A percentile compares a stretch with the other conserved stretches of the same genome.
Evolutionary conservation across 2,113 vertebrate species (phyloP).

Genomic region (Cyrtonyx montezumae): DNA sequence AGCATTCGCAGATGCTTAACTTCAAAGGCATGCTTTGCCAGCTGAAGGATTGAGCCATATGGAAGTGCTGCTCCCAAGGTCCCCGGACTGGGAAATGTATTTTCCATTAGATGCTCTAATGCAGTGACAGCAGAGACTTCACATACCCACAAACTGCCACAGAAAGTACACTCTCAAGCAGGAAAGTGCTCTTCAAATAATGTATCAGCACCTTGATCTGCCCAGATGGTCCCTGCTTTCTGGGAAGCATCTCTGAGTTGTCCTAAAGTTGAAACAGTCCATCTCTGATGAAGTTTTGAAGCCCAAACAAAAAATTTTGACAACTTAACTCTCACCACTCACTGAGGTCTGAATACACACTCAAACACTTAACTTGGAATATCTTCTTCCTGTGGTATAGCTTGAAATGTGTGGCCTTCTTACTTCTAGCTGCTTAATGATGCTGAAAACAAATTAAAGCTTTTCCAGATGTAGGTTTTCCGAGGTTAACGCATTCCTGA

Average conservation of each 20-base stretch:
- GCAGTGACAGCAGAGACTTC: not conserved
- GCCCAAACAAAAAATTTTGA: not conserved
- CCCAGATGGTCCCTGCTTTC: not conserved
- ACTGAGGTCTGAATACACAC: not conserved
- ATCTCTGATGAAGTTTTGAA: fast-evolving
- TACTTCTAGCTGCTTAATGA: not conserved
- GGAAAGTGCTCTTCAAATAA: not conserved
- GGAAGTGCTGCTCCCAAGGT: not conserved
- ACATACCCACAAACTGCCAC: fast-evolving
- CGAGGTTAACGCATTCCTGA: not conserved
- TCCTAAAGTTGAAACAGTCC: not conserved
- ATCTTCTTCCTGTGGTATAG: not conserved
- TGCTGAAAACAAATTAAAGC: not conserved
- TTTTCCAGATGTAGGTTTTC: not conserved
- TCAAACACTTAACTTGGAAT: not conserved
- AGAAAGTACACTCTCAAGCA: fast-evolving
- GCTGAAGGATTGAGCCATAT: not conserved
- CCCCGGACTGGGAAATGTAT: not conserved
- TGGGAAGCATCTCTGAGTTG: not conserved
- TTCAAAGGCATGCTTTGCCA: not conserved
- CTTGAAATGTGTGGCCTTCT: not conserved
- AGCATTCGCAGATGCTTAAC: constrained; percentile 6
- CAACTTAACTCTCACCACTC: fast-evolving
- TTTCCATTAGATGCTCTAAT: not conserved
- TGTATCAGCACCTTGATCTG: not conserved